Percentiles rank a stretch among this genome's conserved stretches.
phyloP scores from a whole-genome alignment of 2,888 invertebrate genomes.

The Agrotis exclamationis region DNA sequence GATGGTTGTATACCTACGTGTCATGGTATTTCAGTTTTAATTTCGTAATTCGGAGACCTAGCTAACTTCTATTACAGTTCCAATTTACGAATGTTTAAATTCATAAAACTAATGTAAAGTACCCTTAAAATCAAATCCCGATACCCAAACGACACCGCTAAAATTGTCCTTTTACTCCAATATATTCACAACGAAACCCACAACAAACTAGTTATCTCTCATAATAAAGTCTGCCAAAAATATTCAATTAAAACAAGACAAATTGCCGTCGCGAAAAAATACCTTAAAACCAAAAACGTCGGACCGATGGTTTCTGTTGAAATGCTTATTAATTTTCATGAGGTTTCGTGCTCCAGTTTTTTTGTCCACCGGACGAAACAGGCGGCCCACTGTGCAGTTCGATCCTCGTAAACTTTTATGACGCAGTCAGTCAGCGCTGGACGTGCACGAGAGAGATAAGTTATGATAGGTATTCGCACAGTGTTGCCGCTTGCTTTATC shows the following conservation, averaged over 20 bases:
- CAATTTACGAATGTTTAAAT: neutral
- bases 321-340: conserved; percentile 72
- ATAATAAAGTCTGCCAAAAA: conserved; percentile 71
- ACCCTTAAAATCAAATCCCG: neutral
- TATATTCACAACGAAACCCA: conserved; percentile 5
- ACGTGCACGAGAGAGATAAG: conserved; percentile 57
- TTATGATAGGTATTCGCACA: conserved; percentile 63
- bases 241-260: conserved; percentile 74
- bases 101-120: neutral
- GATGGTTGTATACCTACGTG: too few species aligned
- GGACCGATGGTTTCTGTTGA: conserved; percentile 64
- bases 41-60: too few species aligned
- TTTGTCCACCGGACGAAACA: conserved; percentile 54
- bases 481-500: conserved; percentile 44
- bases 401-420: conserved; percentile 72
- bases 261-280: conserved; percentile 71
- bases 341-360: conserved; percentile 69
- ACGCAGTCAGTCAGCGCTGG: conserved; percentile 64
- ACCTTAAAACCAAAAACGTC: conserved; percentile 62
- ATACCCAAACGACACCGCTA: neutral
- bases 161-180: conserved; percentile 27
- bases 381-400: conserved; percentile 67
- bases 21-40: too few species aligned
- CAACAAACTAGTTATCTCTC: conserved; percentile 44
- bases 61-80: too few species aligned